Base-by-base conservation (phyloP, 2,888 invertebrate species). In the Icerya purchasi region DNA sequence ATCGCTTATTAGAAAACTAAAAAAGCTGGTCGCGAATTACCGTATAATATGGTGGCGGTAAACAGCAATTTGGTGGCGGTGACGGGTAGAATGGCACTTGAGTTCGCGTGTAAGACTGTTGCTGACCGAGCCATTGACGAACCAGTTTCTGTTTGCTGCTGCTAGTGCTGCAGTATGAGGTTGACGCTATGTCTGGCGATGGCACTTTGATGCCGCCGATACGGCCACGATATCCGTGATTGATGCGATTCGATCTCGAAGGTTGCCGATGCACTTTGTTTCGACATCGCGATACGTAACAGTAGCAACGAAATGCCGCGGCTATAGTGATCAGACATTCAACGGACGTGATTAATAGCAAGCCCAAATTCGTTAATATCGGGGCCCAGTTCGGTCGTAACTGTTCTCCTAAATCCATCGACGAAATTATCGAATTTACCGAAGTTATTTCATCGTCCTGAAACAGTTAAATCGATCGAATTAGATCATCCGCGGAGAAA, bases 261-360 rank as follows among this genome's bases (percentile, higher is more conserved):
- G 5, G 8, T 5, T 14, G 36, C 8, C 36, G 36, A 36, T 36
- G 36, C n/a, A n/a, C n/a, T n/a, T n/a, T 49, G 21, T 61, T 21
- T 53, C 56, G 20, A 58, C 65, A 66, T 14, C 64, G 63, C n/a
- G 66, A 65, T 54, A 66, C 67, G 5, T 62, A 64, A 24, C 63
- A 61, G 59, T 66, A 66, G 59, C 66, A 65, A 24, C 65, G 65
- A 49, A 65, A 65, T 0, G 62, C 65, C 2, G 66, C 63, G 56
- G 64, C 61, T 36, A 65, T 63, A 14, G 66, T 64, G 51, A 64
- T 65, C 36, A 66, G 21, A 54, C 65, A 65, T 23, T 66, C 64
- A 2, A 65, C 64, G 53, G 63, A 55, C 21, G 65, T 63, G 57
- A 64, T 63, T 21, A 66, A 54, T 49, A 67, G 62, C 54, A 67